These are phyloP conservation scores for Urocolius indicus DNA, from an alignment of 2,113 vertebrate species.

Conservation along the genomic window DNA sequence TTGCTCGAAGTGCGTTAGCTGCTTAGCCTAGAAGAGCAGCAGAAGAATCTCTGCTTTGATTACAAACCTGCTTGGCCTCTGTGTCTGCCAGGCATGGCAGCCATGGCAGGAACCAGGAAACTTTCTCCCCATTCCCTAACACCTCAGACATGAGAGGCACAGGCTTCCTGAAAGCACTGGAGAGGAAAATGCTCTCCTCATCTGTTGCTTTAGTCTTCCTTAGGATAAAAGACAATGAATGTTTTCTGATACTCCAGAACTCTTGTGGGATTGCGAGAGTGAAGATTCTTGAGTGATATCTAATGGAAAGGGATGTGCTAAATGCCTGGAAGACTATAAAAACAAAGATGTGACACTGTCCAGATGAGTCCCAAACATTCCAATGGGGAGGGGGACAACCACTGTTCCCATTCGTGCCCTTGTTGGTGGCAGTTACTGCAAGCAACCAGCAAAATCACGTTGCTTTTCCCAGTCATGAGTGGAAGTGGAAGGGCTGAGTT, in stretches of 20 bases:
- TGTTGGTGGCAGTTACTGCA: rapidly evolving
- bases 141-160: neutral
- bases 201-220: neutral
- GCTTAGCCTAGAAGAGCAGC: slow-evolving; percentile 43
- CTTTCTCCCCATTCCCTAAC: neutral
- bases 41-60: slow-evolving; percentile 29
- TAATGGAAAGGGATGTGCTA: neutral
- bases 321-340: neutral
- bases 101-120: neutral
- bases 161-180: rapidly evolving
- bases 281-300: neutral
- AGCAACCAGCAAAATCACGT: neutral
- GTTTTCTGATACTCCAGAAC: neutral
- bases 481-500: neutral
- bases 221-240: neutral
- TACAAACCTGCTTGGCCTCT: slow-evolving; percentile 31
- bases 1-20: slow-evolving; percentile 44
- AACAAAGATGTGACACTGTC: neutral
- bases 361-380: neutral
- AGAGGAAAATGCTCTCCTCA: neutral
- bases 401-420: neutral
- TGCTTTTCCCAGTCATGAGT: neutral
- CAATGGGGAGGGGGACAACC: rapidly evolving
- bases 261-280: neutral
- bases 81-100: neutral